Percentiles rank a stretch among this genome's conserved stretches.
Evolutionary conservation across 2,113 vertebrate species (phyloP).

Genomic region (Halichoerus grypus): DNA sequence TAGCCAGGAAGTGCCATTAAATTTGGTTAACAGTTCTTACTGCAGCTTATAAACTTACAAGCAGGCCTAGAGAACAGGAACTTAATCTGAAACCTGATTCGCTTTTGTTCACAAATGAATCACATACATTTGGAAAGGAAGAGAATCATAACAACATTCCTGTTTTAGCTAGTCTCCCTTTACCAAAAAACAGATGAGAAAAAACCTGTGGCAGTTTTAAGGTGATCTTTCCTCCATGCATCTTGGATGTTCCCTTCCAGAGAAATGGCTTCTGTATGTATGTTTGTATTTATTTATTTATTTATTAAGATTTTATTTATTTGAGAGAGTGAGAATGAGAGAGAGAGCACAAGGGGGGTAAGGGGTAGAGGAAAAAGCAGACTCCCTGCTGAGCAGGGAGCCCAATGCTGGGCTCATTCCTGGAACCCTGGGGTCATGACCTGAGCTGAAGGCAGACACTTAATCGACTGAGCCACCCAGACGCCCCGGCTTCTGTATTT

Average conservation of each 20-base stretch:
- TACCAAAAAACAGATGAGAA: not conserved
- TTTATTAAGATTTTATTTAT: too few species aligned
- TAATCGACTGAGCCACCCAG: too few species aligned
- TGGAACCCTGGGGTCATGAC: too few species aligned
- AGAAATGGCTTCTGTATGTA: not conserved
- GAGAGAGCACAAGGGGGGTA: too few species aligned
- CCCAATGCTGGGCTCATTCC: too few species aligned
- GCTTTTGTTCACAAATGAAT: slow-evolving; percentile 34
- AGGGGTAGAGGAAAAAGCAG: too few species aligned
- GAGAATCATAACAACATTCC: slow-evolving; percentile 28
- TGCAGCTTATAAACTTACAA: slow-evolving; percentile 52
- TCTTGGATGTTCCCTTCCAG: slow-evolving; percentile 2
- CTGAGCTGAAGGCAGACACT: too few species aligned
- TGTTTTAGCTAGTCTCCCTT: not conserved
- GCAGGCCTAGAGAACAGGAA: slow-evolving; percentile 47
- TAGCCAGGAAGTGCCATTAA: slow-evolving; percentile 64
- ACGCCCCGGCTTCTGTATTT: not conserved
- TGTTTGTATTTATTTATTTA: too few species aligned
- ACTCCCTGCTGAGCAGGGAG: too few species aligned
- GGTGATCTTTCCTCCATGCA: not conserved
- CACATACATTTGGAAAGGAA: slow-evolving; percentile 68
- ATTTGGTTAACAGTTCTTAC: slow-evolving; percentile 25
- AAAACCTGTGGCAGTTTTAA: not conserved
- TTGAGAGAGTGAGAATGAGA: too few species aligned
- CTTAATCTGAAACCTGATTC: slow-evolving; percentile 68